These are phyloP conservation scores for Metopolophium dirhodum DNA, from an alignment of 1,140 invertebrate species.

Conservation along the genomic window DNA sequence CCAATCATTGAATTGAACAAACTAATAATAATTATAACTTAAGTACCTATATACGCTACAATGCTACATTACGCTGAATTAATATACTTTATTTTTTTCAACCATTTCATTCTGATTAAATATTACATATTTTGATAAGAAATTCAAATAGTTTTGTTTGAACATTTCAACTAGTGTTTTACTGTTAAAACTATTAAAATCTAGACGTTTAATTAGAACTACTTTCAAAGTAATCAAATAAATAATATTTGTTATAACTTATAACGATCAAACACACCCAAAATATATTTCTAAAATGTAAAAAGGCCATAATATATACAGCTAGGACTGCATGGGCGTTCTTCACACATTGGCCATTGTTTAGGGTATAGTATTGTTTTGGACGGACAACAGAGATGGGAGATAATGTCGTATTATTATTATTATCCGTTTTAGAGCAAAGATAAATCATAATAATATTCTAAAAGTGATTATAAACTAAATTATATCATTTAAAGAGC, in stretches of 20 bases:
- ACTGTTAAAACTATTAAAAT: too few relatives aligned
- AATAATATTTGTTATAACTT: neutral
- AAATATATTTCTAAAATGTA: neutral
- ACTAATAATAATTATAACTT: too few relatives aligned
- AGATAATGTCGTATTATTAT: neutral
- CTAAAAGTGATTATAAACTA: neutral
- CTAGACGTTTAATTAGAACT: neutral
- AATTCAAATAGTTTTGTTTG: too few relatives aligned
- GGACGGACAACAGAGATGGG: neutral
- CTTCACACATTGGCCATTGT: neutral
- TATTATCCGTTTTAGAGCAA: neutral
- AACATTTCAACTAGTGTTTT: too few relatives aligned
- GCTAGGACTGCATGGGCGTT: neutral
- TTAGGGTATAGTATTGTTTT: neutral
- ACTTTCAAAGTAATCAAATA: neutral
- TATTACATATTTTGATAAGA: too few relatives aligned
- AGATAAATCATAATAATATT: neutral
- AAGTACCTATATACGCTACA: too few relatives aligned
- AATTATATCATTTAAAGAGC: neutral
- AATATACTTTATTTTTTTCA: too few relatives aligned
- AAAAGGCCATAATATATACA: neutral
- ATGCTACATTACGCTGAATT: too few relatives aligned
- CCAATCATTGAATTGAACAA: too few relatives aligned
- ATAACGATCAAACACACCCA: neutral
- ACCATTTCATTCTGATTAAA: too few relatives aligned